A percentile compares a stretch with the other conserved stretches of the same genome.
Conservation (phyloP, 2,797 vertebrate species). For the Anguilla pacifica region DNA sequence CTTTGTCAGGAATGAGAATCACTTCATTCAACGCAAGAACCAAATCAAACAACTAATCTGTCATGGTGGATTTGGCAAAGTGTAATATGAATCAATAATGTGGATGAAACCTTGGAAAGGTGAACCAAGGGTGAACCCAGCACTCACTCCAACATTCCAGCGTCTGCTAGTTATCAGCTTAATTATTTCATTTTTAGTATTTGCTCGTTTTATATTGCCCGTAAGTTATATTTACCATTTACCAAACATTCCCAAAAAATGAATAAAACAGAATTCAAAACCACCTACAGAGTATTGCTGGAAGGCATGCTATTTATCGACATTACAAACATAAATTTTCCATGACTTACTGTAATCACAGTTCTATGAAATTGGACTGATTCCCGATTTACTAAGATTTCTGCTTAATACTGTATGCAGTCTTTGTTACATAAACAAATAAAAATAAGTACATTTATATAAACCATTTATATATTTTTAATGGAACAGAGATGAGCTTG, state of each 20-base stretch:
- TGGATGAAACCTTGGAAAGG: neutral
- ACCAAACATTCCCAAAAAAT: neutral
- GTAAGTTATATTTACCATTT: neutral
- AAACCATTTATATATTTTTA: neutral
- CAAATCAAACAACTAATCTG: neutral
- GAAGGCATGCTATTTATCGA: neutral
- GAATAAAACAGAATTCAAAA: neutral
- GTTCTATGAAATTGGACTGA: neutral
- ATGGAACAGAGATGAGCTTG: too few species aligned
- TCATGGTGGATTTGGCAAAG: neutral
- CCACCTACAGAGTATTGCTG: neutral
- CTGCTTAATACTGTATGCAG: neutral
- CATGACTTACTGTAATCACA: neutral
- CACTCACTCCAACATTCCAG: neutral
- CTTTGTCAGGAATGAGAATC: constrained; percentile 2
- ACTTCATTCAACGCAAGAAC: neutral
- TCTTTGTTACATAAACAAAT: neutral
- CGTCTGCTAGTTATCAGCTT: neutral
- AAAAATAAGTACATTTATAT: neutral
- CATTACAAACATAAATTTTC: neutral
- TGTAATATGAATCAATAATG: neutral
- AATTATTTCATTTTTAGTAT: neutral
- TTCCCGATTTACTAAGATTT: neutral
- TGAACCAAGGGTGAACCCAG: neutral
- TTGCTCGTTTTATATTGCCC: neutral